Base-by-base conservation (phyloP, 2,113 vertebrate genomes). In the Nematolebias whitei region DNA sequence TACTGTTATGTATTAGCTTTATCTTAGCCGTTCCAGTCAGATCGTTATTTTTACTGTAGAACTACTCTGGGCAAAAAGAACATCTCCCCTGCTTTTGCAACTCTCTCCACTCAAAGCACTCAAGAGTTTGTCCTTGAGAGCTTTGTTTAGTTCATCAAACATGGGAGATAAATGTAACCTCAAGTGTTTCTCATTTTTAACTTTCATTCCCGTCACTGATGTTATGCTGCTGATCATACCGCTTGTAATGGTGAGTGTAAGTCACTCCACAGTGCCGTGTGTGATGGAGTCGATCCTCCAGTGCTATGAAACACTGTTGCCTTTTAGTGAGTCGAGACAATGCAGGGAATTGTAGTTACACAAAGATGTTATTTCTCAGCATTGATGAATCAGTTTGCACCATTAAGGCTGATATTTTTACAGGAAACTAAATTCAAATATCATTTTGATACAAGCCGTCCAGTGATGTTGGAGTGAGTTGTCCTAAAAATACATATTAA, bases 1-100 rank as follows among this genome's bases (percentile, higher is more conserved):
- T 71, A 47, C 24, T 32, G 16, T 52, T 1, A n/a, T 58, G 41
- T 39, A 26, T 64, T 67, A 38, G 61, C 38, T 73, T 68, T 58
- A 53, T 41, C 19, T 63, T 74, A 80, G 62, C 64, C 59, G 67
- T 35, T 15, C 41, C 75, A 76, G 65, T 80, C n/a, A 72, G 45
- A 35, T 72, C 7, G 3, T 29, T 29, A 29, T 43, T 80, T 67
- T 58, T 73, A 70, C 74, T 23, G 4, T 66, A 43, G 26, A 24
- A 32, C 44, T 10, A 41, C 43, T 4, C 19, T 47, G 44, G 20
- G 44, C 18, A 11, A 47, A 45, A 32, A 12, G 26, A 32, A 29
- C 48, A 38, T 68, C 50, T 59, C 44, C 53, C 39, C 41, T 43
- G 38, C 66, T 60, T 45, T 69, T 20, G 35, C 63, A 50, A 38